Percentiles rank a stretch among this genome's conserved stretches.
These are phyloP conservation scores for Xerus rutilus DNA, from an alignment of 2,797 vertebrate genomes.

Conservation along the genomic window DNA sequence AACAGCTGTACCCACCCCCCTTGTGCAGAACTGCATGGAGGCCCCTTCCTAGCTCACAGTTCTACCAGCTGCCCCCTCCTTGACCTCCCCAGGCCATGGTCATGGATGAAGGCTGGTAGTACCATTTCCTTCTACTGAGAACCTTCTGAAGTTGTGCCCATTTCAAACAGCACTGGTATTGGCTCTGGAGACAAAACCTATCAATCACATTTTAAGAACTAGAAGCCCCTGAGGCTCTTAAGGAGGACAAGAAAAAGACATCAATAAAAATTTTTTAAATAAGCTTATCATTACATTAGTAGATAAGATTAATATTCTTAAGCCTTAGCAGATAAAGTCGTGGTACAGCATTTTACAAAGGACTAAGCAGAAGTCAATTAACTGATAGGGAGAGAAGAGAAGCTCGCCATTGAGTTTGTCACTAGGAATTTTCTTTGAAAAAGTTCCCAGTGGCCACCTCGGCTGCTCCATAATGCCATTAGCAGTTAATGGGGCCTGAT, in stretches of 20 bases:
- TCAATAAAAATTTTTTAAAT: neutral
- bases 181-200: neutral
- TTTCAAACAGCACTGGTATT: neutral
- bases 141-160: neutral
- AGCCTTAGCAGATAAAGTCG: neutral
- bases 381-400: neutral
- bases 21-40: neutral
- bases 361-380: neutral
- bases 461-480: neutral
- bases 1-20: neutral
- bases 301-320: neutral
- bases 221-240: neutral
- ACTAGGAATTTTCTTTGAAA: neutral
- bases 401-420: too few species aligned
- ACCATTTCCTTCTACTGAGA: neutral
- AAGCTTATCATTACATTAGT: neutral
- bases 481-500: rapidly evolving
- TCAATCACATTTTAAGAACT: neutral
- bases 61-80: neutral
- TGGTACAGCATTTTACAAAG: neutral
- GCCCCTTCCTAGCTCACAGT: neutral
- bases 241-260: neutral
- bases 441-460: neutral
- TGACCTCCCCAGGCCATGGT: neutral
- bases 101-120: rapidly evolving